Evolutionary conservation across 2,797 vertebrate species (phyloP), one percentile per base, ranked within the genome.

Genomic region (Oreonectes daqikongensis): DNA sequence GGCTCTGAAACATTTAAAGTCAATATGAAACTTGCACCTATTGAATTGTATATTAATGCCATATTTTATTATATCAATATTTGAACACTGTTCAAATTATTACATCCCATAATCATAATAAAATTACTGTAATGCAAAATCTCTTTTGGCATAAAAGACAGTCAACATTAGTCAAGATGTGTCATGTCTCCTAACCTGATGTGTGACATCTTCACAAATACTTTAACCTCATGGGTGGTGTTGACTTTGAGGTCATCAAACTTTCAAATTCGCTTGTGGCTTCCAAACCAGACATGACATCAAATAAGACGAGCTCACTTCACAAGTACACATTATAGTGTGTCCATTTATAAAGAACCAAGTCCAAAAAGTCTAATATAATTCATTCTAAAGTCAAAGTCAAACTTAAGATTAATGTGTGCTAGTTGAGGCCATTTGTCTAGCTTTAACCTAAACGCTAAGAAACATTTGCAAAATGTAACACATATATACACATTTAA

Each of bases 181-280:
- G 67, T 68, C 65, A 71, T 64, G 78, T 69, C 53, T 77, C 48
- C 52, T 42, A 55, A 69, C 59, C 69, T 17, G 59, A 28, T 35
- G 69, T 48, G 63, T 24, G 59, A 38, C 44, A 69, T 65, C 69
- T 67, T 67, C 28, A 75, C 70, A 74, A 32, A 22, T 46, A 48
- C 65, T 30, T 20, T 35, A 32, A 48, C 48, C 59, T 48, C 38
- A 77, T 63, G 38, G 52, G 59, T 60, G 28, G 15, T n/a, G 59
- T 2, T n/a, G 3, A 30, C 28, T 30, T 32, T 60, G 30, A 60
- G 40, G 60, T 20, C 30, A 63, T 26, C 28, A 65, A 26, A 32
- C 50, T 44, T 75, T 75, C 35, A 55, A 20, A 61, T 75, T 55
- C 24, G 32, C 30, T 30, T 52, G 46, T 73, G 64, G 26, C 64